Percentiles rank a stretch among this genome's conserved stretches.
Conservation (phyloP, 2,797 vertebrate species). For the Gila robusta region DNA sequence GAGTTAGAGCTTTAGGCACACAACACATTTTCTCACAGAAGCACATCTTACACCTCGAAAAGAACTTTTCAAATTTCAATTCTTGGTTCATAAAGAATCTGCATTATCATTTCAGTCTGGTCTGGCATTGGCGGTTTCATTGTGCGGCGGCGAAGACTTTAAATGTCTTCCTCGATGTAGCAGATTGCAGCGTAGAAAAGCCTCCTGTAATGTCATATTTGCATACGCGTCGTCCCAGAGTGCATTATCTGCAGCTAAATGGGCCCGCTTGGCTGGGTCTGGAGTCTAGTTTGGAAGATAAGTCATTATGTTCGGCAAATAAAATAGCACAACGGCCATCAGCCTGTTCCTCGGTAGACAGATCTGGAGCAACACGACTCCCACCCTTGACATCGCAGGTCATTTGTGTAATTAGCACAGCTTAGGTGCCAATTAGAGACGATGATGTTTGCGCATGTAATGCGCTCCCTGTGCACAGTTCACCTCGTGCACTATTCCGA, state of each 20-base stretch:
- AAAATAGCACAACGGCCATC: slow-evolving; percentile 77
- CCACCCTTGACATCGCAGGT: slow-evolving; percentile 39
- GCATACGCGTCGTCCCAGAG: slow-evolving; percentile 78
- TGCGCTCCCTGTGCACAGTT: neutral
- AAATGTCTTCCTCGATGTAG: slow-evolving; percentile 46
- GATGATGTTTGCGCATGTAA: slow-evolving; percentile 26
- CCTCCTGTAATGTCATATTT: slow-evolving; percentile 84
- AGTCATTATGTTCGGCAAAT: slow-evolving; percentile 71
- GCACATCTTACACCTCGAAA: neutral
- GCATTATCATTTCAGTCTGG: slow-evolving; percentile 23
- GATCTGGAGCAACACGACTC: slow-evolving; percentile 62
- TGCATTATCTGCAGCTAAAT: slow-evolving; percentile 65
- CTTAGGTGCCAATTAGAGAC: slow-evolving; percentile 30
- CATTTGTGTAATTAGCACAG: slow-evolving; percentile 36
- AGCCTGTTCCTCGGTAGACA: slow-evolving; percentile 63
- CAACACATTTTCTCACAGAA: slow-evolving; percentile 8
- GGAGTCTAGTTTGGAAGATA: slow-evolving; percentile 76
- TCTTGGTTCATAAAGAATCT: neutral
- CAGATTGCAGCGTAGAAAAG: slow-evolving; percentile 73
- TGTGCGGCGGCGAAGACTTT: slow-evolving; percentile 12
- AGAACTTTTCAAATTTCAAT: slow-evolving; percentile 19
- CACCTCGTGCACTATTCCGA: neutral
- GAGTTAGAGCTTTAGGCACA: neutral
- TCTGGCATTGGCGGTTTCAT: slow-evolving; percentile 17
- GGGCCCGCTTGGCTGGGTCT: slow-evolving; percentile 64